Conservation (phyloP, 1,140 invertebrate species). For the Achatina immaculata region DNA sequence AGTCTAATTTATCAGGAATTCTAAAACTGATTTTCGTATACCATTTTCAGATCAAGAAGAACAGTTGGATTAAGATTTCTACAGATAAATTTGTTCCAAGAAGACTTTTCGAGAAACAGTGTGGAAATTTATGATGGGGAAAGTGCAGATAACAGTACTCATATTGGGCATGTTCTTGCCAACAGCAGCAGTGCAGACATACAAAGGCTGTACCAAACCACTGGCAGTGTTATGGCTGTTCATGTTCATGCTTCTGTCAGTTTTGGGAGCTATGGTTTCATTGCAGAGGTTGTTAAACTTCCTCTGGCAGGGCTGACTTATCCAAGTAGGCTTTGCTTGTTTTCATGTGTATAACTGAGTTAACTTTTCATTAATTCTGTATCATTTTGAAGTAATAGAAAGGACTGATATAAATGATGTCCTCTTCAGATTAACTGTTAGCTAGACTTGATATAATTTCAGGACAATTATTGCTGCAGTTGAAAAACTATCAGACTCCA, state of each 20-base stretch:
- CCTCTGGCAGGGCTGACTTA: constrained; percentile 74
- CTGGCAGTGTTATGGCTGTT: constrained; percentile 79
- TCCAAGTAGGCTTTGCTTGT: constrained; percentile 53
- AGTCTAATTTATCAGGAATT: too few relatives aligned
- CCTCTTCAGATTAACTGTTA: too few relatives aligned
- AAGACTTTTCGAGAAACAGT: constrained; percentile 86
- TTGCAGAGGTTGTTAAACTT: constrained; percentile 95
- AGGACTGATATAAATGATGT: background rate
- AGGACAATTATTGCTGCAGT: too few relatives aligned
- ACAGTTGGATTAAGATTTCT: constrained; percentile 75
- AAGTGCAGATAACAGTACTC: constrained; percentile 87
- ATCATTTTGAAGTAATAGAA: background rate
- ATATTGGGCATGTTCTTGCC: constrained; percentile 51
- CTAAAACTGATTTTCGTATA: too few relatives aligned
- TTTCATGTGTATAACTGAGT: background rate
- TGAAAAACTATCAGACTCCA: too few relatives aligned
- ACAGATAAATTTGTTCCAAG: constrained; percentile 94
- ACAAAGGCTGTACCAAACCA: constrained; percentile 49
- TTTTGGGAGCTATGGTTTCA: constrained; percentile 92
- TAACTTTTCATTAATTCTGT: background rate
- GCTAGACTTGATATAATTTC: too few relatives aligned
- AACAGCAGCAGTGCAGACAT: constrained; percentile 52
- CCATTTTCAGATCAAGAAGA: constrained; percentile 21
- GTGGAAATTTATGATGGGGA: constrained; percentile 93
- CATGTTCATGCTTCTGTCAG: constrained; percentile 95